Percentiles rank a stretch among this genome's conserved stretches.
phyloP scores from a whole-genome alignment of 1,140 invertebrate species.

The Drosophila oshimai region DNA sequence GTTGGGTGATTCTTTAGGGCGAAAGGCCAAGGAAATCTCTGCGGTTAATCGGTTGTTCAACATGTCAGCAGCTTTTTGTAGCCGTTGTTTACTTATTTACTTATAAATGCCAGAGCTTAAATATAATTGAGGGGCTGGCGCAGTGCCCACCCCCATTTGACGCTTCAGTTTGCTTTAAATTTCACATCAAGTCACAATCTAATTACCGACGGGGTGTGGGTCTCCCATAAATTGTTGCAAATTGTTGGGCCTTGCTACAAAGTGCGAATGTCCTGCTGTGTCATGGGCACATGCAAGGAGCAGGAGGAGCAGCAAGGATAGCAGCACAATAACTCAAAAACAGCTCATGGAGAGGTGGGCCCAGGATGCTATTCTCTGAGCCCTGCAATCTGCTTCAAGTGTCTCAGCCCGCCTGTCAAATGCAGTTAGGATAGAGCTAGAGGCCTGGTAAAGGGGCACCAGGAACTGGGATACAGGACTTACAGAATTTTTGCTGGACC shows the following conservation, averaged over 20 bases:
- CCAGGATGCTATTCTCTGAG: constrained; percentile 8
- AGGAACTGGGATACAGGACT: constrained; percentile 31
- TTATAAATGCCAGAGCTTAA: constrained; percentile 48
- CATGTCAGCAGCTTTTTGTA: constrained; percentile 70
- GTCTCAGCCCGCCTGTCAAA: constrained; percentile 61
- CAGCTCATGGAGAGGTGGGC: constrained; percentile 42
- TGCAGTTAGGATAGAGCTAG: constrained; percentile 35
- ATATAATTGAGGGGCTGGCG: background rate
- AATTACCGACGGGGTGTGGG: constrained; percentile 24
- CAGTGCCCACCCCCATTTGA: constrained; percentile 28
- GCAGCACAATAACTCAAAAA: constrained; percentile 78
- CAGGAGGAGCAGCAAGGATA: constrained; percentile 25
- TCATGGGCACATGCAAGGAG: constrained; percentile 50
- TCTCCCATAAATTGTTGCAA: constrained; percentile 59
- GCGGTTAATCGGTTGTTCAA: constrained; percentile 79
- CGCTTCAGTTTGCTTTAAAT: constrained; percentile 52
- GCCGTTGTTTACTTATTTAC: constrained; percentile 61
- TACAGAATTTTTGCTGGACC: constrained; percentile 57
- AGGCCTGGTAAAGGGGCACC: background rate
- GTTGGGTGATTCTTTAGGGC: background rate
- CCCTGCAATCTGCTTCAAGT: constrained; percentile 72
- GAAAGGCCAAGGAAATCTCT: constrained; percentile 56
- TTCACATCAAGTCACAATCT: constrained; percentile 44
- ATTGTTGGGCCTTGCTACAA: constrained; percentile 48
- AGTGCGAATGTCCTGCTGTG: constrained; percentile 67